phyloP scores from a whole-genome alignment of 2,113 vertebrate species.

The Dromiciops gliroides region DNA sequence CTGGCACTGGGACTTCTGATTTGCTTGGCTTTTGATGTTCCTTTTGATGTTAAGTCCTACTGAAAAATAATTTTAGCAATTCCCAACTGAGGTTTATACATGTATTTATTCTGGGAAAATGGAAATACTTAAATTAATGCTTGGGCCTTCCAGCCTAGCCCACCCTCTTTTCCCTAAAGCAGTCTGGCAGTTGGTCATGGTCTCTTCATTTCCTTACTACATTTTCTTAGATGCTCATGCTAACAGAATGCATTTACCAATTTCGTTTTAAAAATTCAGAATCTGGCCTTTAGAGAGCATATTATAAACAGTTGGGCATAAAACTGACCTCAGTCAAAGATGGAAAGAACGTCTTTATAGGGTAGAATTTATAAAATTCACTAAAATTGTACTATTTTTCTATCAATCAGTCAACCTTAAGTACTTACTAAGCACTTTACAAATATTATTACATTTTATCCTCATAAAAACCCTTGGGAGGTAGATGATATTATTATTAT shows the following conservation, averaged over 20 bases:
- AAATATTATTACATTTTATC: background rate
- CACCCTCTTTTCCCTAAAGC: background rate
- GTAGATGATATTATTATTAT: background rate
- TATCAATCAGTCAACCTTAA: background rate
- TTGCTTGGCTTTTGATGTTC: background rate
- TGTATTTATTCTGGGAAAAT: background rate
- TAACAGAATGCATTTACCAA: conserved; percentile 40
- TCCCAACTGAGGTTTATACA: background rate
- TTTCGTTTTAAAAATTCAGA: background rate
- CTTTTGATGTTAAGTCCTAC: conserved; percentile 10
- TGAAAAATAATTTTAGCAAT: conserved; percentile 34
- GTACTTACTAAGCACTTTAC: background rate
- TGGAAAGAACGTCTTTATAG: conserved; percentile 48
- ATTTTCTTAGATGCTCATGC: conserved; percentile 22
- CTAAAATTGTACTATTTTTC: conserved; percentile 10
- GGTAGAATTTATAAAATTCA: conserved; percentile 65
- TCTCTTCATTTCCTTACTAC: background rate
- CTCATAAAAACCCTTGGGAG: background rate
- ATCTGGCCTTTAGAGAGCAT: conserved; percentile 45
- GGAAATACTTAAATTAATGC: conserved; percentile 18
- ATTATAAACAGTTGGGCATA: conserved; percentile 34
- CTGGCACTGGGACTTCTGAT: background rate
- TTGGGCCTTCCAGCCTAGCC: background rate
- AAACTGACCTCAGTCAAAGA: conserved; percentile 48
- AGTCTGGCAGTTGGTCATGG: background rate